phyloP scores from a whole-genome alignment of 2,888 invertebrate genomes.

The Trissonchulus latispiculum region DNA sequence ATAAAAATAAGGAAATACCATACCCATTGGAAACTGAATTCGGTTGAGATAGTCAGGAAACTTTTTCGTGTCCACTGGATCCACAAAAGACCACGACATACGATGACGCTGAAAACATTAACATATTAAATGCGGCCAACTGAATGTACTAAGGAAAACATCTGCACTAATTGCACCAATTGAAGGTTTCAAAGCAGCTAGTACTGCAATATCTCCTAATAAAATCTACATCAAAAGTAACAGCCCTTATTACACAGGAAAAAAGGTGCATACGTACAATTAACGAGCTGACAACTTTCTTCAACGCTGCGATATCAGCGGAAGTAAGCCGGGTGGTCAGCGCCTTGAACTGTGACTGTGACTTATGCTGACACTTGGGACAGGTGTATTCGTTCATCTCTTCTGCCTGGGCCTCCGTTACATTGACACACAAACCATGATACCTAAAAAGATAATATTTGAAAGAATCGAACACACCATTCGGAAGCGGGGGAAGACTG shows the following conservation, averaged over 20 bases:
- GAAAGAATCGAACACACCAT: too few relatives aligned
- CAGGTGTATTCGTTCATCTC: constrained; percentile 91
- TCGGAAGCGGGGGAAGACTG: not conserved
- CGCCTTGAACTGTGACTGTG: constrained; percentile 6
- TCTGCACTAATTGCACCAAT: not conserved
- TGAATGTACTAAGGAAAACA: not conserved
- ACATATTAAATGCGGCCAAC: not conserved
- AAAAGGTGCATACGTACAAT: not conserved
- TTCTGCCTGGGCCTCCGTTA: constrained; percentile 81
- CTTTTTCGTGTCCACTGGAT: constrained; percentile 87
- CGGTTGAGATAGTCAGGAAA: constrained; percentile 88
- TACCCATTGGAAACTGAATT: constrained; percentile 49
- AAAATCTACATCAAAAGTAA: too few relatives aligned
- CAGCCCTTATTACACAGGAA: too few relatives aligned
- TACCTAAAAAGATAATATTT: too few relatives aligned
- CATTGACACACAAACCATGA: constrained; percentile 42
- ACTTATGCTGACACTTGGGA: constrained; percentile 61
- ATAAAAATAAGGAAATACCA: not conserved
- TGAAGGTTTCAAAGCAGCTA: too few relatives aligned
- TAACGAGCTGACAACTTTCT: not conserved
- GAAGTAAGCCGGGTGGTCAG: constrained; percentile 20
- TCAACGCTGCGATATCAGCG: not conserved
- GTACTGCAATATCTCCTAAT: too few relatives aligned
- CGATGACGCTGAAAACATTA: constrained; percentile 27
- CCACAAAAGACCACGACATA: constrained; percentile 94